These are phyloP conservation scores for Agrilus mali DNA, from an alignment of 2,888 invertebrate genomes.

Conservation along the genomic window DNA sequence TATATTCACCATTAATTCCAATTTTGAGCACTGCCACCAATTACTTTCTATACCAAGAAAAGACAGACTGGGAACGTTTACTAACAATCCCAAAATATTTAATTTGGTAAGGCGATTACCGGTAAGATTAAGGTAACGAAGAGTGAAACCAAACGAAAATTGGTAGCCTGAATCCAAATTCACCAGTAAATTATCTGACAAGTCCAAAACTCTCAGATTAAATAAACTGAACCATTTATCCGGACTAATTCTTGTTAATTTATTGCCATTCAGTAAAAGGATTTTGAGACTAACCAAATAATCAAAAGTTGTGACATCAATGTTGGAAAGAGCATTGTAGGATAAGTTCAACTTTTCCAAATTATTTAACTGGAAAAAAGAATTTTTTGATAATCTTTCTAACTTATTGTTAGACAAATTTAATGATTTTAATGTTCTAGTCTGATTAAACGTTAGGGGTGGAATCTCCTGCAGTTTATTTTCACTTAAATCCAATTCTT, in stretches of 20 bases:
- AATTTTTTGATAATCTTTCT: constrained; percentile 5
- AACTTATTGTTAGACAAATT: constrained; percentile 15
- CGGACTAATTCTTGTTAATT: constrained; percentile 11
- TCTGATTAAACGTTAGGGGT: constrained; percentile 9
- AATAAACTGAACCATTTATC: constrained; percentile 17
- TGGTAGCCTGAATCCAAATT: constrained; percentile 14
- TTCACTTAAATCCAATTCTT: constrained; percentile 15
- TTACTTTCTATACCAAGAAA: constrained; percentile 19
- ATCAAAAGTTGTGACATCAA: constrained; percentile 9
- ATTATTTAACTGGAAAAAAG: constrained; percentile 11
- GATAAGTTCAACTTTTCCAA: constrained; percentile 15
- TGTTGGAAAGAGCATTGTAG: constrained; percentile 10
- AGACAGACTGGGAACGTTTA: constrained; percentile 12
- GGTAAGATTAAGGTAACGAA: constrained; percentile 19
- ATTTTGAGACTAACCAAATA: constrained; percentile 11
- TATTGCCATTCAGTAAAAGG: constrained; percentile 18
- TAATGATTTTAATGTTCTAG: constrained; percentile 11
- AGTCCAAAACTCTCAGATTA: constrained; percentile 9
- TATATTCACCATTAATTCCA: constrained; percentile 13
- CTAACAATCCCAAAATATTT: constrained; percentile 13
- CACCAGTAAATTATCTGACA: constrained; percentile 12
- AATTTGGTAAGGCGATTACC: constrained; percentile 17
- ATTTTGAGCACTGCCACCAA: constrained; percentile 18
- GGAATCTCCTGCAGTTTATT: constrained; percentile 14
- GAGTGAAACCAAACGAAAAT: constrained; percentile 13